Evolutionary conservation across 2,888 invertebrate species (phyloP).

Genomic region (Drosophila pseudotakahashii): DNA sequence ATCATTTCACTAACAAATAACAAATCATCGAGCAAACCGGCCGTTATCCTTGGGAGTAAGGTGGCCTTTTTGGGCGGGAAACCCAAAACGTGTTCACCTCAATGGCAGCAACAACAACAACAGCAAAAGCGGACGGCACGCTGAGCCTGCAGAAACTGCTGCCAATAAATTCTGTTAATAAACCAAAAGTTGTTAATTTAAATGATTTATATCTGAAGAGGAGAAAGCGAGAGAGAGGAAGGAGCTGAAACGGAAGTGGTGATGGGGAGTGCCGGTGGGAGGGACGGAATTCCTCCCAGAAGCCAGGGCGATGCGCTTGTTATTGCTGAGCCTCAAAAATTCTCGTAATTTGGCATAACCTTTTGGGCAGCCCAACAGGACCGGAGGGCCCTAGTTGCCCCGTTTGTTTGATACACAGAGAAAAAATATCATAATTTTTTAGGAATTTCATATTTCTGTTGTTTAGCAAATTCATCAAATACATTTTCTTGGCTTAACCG

Average conservation of each 20-base stretch:
- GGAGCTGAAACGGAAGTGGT: conserved; percentile 22
- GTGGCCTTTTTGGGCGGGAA: conserved; percentile 10
- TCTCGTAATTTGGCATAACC: conserved; percentile 78
- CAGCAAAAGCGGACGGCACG: conserved; percentile 42
- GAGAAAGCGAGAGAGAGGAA: conserved; percentile 1
- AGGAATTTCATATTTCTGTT: background rate
- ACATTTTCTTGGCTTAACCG: too few species aligned
- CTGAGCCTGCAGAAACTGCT: conserved; percentile 77
- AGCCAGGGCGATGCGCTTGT: conserved; percentile 35
- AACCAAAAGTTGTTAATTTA: conserved; percentile 83
- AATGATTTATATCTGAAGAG: conserved; percentile 80
- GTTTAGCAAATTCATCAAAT: too few species aligned
- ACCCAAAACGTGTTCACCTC: conserved; percentile 56
- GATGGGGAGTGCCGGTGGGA: background rate
- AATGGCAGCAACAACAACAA: conserved; percentile 28
- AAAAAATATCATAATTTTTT: background rate
- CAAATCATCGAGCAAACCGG: conserved; percentile 69
- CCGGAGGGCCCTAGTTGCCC: conserved; percentile 18
- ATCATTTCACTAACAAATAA: conserved; percentile 79
- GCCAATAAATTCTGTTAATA: conserved; percentile 83
- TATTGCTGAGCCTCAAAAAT: conserved; percentile 77
- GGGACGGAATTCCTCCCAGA: conserved; percentile 12
- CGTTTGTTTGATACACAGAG: conserved; percentile 40
- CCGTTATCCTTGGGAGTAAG: conserved; percentile 40
- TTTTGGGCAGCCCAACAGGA: conserved; percentile 44